A percentile compares a stretch with the other conserved stretches of the same genome.
Conservation (phyloP, 2,113 vertebrate species). For the Nettapus auritus region DNA sequence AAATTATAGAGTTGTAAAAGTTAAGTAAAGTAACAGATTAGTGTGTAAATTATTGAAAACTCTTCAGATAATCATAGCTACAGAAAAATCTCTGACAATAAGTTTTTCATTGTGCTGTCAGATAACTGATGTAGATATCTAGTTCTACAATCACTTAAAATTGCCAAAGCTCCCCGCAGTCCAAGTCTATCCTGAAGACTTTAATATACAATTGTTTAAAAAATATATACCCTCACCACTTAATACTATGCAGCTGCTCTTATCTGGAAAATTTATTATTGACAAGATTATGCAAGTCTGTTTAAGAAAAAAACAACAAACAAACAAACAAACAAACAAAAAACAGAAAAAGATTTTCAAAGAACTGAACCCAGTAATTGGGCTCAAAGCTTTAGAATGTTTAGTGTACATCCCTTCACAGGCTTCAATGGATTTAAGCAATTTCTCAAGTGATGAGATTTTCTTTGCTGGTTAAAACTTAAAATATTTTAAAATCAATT, state of each 20-base stretch:
- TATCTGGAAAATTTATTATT: neutral
- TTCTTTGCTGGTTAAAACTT: neutral
- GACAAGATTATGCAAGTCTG: neutral
- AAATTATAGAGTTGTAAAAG: accelerated
- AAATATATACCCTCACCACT: accelerated
- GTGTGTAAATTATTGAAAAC: neutral
- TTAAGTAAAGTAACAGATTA: neutral
- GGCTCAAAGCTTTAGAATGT: neutral
- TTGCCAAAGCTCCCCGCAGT: accelerated
- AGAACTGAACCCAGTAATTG: neutral
- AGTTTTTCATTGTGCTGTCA: neutral
- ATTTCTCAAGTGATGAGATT: neutral
- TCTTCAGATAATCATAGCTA: neutral
- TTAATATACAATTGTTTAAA: neutral
- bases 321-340: too few relatives aligned
- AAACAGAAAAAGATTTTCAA: neutral
- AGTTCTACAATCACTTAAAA: neutral
- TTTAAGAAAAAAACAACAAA: neutral
- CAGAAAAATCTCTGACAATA: neutral
- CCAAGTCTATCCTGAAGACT: neutral
- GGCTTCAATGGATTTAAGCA: neutral
- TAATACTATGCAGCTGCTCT: neutral
- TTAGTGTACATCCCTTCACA: neutral
- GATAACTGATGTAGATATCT: neutral
- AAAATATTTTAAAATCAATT: neutral